Base-by-base conservation (phyloP, 53 echinoderm and acorn worm genomes). In the Stichopus horrens region DNA sequence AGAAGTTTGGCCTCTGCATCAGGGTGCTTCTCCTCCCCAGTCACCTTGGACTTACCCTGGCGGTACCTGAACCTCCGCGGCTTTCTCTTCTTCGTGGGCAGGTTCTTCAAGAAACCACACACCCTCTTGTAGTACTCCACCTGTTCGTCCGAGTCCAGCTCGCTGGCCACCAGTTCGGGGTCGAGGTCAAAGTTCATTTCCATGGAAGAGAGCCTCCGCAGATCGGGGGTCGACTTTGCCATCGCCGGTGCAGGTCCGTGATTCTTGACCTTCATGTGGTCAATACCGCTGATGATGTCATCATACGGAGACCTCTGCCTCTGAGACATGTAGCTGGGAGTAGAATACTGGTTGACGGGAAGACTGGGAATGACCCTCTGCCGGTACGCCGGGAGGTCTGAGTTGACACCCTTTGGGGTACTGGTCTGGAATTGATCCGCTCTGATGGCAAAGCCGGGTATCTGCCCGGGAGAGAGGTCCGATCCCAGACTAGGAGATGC, bases 181-280 rank as follows among this genome's bases (percentile, higher is more conserved):
- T 87, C 87, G 20, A 86, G 66, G 86, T 86, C 86, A 66, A 74
- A 73, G 87, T 87, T 87, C 57, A 87, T 75, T 19, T 87, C 87
- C 16, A 53, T 55, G 22, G 56, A 54, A 21, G 87, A 87, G 8
- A 87, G 75, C 21, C 87, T 21, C 9, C 87, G 54, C 10, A 87
- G 57, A 21, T 87, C 87, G 37, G 87, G 87, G 55, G 87, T 87
- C 4, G 87, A 87, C 54, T 87, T 87, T 9, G 87, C 56, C 11
- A 75, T 19, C 18, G 21, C 23, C 20, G 54, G 22, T 59, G 83
- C 5, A 4, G 85, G 85, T 67, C 66, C 66, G 19, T 66, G 37
- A 21, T 58, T 9, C 52, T 85, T 85, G 5, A 85, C 51, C 22
- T 52, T 63, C 58, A 85, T 85, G 52, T 67, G 22, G 52, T 85